Conservation (phyloP, 2,888 invertebrate genomes). For the Lochmaea crataegi region DNA sequence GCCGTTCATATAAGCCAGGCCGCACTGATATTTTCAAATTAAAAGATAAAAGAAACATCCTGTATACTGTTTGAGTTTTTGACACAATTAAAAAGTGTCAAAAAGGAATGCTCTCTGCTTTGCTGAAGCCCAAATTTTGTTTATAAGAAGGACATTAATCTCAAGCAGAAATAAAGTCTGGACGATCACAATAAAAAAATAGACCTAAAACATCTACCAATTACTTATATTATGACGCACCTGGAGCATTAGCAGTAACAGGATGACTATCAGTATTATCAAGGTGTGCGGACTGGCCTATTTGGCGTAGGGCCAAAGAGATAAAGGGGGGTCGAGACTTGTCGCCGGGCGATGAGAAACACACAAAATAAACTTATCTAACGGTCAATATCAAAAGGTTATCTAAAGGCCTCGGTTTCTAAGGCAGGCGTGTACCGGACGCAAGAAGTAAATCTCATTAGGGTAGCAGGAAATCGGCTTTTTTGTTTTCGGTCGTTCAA, state of each 20-base stretch:
- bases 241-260: conserved; percentile 8
- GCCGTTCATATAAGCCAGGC: conserved; percentile 7
- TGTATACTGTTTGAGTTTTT: too few relatives aligned
- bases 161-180: too few relatives aligned
- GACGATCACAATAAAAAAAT: too few relatives aligned
- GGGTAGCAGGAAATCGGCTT: conserved; percentile 25
- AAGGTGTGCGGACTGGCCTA: conserved; percentile 36
- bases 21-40: not conserved
- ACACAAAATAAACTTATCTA: conserved; percentile 44
- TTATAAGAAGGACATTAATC: too few relatives aligned
- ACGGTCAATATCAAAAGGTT: conserved; percentile 45
- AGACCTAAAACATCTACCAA: not conserved
- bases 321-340: conserved; percentile 27
- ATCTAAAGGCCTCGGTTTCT: conserved; percentile 36
- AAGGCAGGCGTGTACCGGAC: conserved; percentile 32
- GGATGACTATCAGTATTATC: not conserved
- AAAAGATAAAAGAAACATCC: too few relatives aligned
- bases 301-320: conserved; percentile 39
- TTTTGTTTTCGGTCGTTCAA: conserved; percentile 38
- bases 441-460: conserved; percentile 44
- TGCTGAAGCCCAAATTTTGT: too few relatives aligned
- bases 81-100: too few relatives aligned
- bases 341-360: conserved; percentile 37
- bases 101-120: too few relatives aligned
- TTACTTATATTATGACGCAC: not conserved